Percentiles rank a stretch among this genome's conserved stretches.
phyloP scores from a whole-genome alignment of 2,797 vertebrate species.

The Xerus rutilus region DNA sequence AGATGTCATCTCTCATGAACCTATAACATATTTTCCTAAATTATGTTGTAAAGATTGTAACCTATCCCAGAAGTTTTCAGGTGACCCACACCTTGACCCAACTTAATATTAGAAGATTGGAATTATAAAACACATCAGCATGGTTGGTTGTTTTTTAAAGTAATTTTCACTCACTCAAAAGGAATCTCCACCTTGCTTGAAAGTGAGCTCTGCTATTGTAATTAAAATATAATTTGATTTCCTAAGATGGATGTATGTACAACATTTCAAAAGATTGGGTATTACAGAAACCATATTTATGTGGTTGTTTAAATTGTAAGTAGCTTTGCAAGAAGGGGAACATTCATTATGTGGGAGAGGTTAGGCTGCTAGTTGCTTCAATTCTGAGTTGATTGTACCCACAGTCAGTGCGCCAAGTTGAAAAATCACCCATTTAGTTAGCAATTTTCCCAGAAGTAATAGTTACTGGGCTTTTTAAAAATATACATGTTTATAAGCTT shows the following conservation, averaged over 20 bases:
- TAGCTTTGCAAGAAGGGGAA: background rate
- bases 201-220: constrained; percentile 20
- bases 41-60: background rate
- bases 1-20: background rate
- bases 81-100: background rate
- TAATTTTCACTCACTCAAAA: constrained; percentile 23
- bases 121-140: background rate
- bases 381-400: constrained; percentile 10
- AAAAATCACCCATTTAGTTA: constrained; percentile 56
- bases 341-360: background rate
- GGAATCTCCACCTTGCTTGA: constrained; percentile 17
- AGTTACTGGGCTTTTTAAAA: background rate
- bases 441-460: constrained; percentile 40
- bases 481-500: constrained; percentile 47
- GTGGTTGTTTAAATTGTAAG: constrained; percentile 4
- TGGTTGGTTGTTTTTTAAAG: constrained; percentile 44
- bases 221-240: constrained; percentile 64
- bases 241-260: background rate
- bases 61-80: constrained; percentile 44
- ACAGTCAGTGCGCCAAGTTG: constrained; percentile 8
- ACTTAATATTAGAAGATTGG: background rate
- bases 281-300: constrained; percentile 3
- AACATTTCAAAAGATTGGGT: background rate
- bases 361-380: constrained; percentile 6
- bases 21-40: constrained; percentile 29